phyloP scores from a whole-genome alignment of 2,113 vertebrate genomes.

The Crotalus viridis region DNA sequence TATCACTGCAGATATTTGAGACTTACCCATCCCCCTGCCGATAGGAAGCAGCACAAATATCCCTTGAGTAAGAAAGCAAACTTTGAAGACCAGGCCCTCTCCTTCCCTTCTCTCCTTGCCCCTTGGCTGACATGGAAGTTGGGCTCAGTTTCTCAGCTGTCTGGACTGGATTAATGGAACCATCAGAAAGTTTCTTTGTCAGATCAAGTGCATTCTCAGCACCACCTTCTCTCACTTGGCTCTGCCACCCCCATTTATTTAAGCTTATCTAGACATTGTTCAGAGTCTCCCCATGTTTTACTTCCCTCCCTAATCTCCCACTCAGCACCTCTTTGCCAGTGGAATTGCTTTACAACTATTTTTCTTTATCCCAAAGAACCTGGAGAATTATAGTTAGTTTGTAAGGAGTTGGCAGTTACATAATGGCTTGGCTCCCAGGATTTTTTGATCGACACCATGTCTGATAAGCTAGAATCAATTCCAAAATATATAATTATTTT shows the following conservation, averaged over 20 bases:
- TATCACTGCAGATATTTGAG: neutral
- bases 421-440: neutral
- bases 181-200: slow-evolving; percentile 29
- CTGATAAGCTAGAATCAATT: neutral
- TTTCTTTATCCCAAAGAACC: neutral
- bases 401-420: neutral
- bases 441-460: neutral
- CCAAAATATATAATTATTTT: neutral
- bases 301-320: neutral
- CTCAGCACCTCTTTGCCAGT: neutral
- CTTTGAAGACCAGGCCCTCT: accelerated
- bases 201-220: neutral
- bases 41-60: neutral
- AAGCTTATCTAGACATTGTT: neutral
- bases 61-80: neutral
- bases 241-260: neutral
- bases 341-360: neutral
- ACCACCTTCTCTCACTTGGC: neutral
- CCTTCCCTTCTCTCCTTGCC: slow-evolving; percentile 4
- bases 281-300: neutral
- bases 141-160: slow-evolving; percentile 14
- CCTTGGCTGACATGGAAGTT: slow-evolving; percentile 1
- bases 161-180: neutral
- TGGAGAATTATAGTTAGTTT: neutral
- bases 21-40: neutral